These are phyloP conservation scores for Melikaiella ostensackeni DNA, from an alignment of 2,888 invertebrate species.

Conservation along the genomic window DNA sequence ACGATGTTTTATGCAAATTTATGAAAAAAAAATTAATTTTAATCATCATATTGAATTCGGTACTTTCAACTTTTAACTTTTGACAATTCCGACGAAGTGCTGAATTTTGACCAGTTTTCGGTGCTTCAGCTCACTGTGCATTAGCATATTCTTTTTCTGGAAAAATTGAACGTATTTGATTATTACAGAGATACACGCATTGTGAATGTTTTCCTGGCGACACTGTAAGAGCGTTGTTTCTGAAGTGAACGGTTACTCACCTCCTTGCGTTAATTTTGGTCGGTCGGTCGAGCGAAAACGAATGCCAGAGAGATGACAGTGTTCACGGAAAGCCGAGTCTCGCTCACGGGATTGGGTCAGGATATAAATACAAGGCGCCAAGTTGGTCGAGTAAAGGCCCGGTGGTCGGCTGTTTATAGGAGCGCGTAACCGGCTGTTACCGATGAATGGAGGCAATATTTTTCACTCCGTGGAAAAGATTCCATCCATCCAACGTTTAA, in stretches of 20 bases:
- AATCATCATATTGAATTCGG: too few relatives aligned
- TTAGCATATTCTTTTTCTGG: too few relatives aligned
- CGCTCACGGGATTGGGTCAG: conserved; percentile 48
- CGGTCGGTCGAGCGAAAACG: conserved; percentile 55
- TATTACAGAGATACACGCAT: not conserved
- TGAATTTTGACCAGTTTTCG: too few relatives aligned
- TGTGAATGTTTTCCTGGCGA: not conserved
- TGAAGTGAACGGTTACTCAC: conserved; percentile 58
- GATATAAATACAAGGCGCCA: conserved; percentile 50
- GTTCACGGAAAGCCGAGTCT: conserved; percentile 57
- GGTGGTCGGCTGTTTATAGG: conserved; percentile 41
- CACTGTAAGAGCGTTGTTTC: conserved; percentile 9
- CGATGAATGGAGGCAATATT: conserved; percentile 12
- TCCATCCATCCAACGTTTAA: conserved; percentile 5
- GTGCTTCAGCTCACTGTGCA: too few relatives aligned
- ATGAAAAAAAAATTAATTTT: too few relatives aligned
- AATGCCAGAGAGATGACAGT: conserved; percentile 56
- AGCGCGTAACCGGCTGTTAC: conserved; percentile 13
- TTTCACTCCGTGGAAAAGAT: not conserved
- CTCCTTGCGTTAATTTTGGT: conserved; percentile 61
- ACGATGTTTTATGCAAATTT: too few relatives aligned
- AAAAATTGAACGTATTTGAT: too few relatives aligned
- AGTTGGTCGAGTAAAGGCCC: conserved; percentile 43
- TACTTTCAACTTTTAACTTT: too few relatives aligned
- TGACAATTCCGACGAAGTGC: too few relatives aligned